These are phyloP conservation scores for Dexiosoma caninum DNA, from an alignment of 2,888 invertebrate genomes.

Conservation along the genomic window DNA sequence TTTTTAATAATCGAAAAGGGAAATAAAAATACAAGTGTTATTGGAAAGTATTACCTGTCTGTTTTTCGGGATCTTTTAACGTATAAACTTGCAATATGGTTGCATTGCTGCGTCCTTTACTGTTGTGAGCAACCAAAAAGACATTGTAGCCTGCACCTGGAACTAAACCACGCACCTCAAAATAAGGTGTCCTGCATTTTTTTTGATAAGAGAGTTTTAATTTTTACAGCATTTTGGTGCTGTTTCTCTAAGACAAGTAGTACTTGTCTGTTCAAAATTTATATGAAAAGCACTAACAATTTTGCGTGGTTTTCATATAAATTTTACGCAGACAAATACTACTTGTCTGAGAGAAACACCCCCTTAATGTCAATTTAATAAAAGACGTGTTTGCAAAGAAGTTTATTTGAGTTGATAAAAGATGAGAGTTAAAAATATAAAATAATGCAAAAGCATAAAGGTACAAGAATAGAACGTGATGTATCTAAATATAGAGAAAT, in stretches of 20 bases:
- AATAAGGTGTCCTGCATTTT: constrained; percentile 79
- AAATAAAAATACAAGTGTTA: neutral
- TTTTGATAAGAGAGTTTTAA: neutral
- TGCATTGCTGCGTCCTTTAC: constrained; percentile 84
- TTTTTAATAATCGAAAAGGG: neutral
- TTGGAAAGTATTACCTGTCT: constrained; percentile 79
- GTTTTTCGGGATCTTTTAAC: constrained; percentile 85
- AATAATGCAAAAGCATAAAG: neutral
- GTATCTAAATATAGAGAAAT: too few relatives aligned
- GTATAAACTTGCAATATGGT: constrained; percentile 84
- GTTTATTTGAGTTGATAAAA: too few relatives aligned
- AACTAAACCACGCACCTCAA: constrained; percentile 83
- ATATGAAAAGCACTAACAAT: too few relatives aligned
- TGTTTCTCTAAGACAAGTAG: too few relatives aligned
- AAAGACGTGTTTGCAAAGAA: too few relatives aligned
- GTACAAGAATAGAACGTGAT: neutral
- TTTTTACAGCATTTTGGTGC: too few relatives aligned
- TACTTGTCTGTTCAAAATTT: too few relatives aligned
- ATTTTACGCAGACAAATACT: too few relatives aligned
- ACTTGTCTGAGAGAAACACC: too few relatives aligned
- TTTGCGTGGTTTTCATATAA: too few relatives aligned
- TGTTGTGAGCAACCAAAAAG: constrained; percentile 84
- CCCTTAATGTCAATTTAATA: too few relatives aligned
- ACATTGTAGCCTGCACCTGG: constrained; percentile 85
- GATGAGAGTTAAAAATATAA: too few relatives aligned